Conservation (phyloP, 64 coral and sea anemone species). For the Stichodactyla mertensii region DNA sequence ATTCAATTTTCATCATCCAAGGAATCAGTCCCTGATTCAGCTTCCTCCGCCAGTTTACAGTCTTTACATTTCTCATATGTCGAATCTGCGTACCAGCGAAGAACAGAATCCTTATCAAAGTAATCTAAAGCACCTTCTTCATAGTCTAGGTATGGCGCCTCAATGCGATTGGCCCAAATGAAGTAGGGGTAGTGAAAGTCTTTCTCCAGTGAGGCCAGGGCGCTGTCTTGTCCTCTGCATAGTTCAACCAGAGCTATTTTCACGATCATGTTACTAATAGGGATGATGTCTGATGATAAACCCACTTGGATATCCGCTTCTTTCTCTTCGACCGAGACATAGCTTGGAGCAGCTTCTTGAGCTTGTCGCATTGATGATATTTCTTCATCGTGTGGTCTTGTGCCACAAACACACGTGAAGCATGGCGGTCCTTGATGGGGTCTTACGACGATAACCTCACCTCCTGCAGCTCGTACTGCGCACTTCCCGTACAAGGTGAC, state of each 20-base stretch:
- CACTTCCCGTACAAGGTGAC: constrained; percentile 64
- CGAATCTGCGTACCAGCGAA: constrained; percentile 58
- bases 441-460: constrained; percentile 63
- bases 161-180: constrained; percentile 68
- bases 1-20: background rate
- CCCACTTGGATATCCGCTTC: constrained; percentile 75
- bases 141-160: constrained; percentile 46
- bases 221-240: constrained; percentile 58
- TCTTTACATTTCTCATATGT: background rate
- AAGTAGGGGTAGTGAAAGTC: constrained; percentile 56
- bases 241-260: constrained; percentile 72
- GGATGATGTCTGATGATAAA: constrained; percentile 71
- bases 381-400: constrained; percentile 45
- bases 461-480: constrained; percentile 55
- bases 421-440: constrained; percentile 59
- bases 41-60: background rate
- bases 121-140: constrained; percentile 40
- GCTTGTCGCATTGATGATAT: constrained; percentile 58
- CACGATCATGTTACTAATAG: constrained; percentile 74
- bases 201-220: constrained; percentile 49
- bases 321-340: constrained; percentile 45
- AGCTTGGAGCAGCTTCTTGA: constrained; percentile 46
- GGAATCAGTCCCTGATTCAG: background rate
- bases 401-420: constrained; percentile 62
- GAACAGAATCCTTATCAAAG: constrained; percentile 33